Base-by-base conservation (phyloP, 2,113 vertebrate species). In the Butorides virescens region DNA sequence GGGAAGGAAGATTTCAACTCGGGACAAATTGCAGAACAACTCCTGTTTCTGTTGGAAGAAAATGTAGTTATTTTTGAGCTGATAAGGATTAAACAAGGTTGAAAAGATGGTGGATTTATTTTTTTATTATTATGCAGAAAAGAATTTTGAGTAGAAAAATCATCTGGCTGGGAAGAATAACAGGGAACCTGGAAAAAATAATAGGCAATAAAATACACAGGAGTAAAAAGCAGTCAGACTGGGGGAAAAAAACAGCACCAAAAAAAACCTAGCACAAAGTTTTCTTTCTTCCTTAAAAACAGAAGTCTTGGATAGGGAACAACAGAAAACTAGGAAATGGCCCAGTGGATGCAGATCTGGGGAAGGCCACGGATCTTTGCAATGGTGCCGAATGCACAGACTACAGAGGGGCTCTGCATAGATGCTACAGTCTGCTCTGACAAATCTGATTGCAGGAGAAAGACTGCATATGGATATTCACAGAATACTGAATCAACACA, bases 191-290 rank as follows among this genome's bases (percentile, higher is more conserved):
- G 14, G 7, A 15, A 6, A 22, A 55, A 86, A 58, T 29, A 56
- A 50, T 46, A 56, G 25, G 12, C 17, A 36, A 13, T 36, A 66
- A 82, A 82, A 77, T 37, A 44, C 16, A 36, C 19, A 85, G 34
- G 37, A 58, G 50, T 2, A 70, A 25, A 70, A 81, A 71, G 1
- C 19, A 66, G 7, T 27, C 18, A 44, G 8, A 72, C 1, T 46
- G 29, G 15, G 9, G 6, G 0, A 9, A 36, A 9, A 4, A 4
- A 7, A 1, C 27, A 55, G 6, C 8, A 71, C 7, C 1, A 32
- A 36, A 44, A 73, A 23, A 53, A 15, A 2, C 1, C 14, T 58
- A 74, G 2, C 6, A 47, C 5, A 22, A 52, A n/a, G 13, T 14
- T 7, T 25, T 32, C 52, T 53, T 56, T 15, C 32, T 29, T 5